Conservation (phyloP, 2,113 vertebrate genomes). For the Kryptolebias marmoratus region DNA sequence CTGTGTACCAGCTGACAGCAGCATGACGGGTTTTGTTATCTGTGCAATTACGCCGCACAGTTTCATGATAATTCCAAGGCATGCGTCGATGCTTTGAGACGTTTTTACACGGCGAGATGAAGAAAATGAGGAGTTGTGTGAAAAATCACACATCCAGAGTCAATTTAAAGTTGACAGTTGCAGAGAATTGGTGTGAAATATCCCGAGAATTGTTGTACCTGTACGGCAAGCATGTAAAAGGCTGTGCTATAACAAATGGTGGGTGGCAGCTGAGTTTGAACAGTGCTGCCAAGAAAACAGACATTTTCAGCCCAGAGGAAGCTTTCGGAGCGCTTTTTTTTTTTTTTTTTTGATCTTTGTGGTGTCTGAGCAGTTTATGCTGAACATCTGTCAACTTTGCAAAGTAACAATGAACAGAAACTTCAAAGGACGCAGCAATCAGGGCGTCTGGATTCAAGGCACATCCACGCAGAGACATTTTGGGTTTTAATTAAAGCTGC, state of each 20-base stretch:
- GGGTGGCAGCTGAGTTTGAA: conserved; percentile 49
- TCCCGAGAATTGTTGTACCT: conserved; percentile 45
- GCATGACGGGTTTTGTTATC: conserved; percentile 29
- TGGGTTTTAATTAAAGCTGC: conserved; percentile 9
- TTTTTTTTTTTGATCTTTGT: conserved; percentile 32
- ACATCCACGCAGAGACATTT: background rate
- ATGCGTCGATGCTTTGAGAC: conserved; percentile 13
- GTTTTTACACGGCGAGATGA: conserved; percentile 14
- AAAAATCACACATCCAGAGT: conserved; percentile 39
- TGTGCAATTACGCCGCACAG: conserved; percentile 34
- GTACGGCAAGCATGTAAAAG: conserved; percentile 33
- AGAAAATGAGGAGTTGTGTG: conserved; percentile 23
- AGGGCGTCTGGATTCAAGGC: conserved; percentile 2
- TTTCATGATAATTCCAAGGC: conserved; percentile 26
- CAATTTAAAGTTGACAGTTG: conserved; percentile 57
- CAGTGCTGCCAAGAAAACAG: conserved; percentile 31
- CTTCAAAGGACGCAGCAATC: conserved; percentile 16
- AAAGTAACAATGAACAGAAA: conserved; percentile 36
- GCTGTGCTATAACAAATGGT: conserved; percentile 41
- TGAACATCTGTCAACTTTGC: conserved; percentile 35
- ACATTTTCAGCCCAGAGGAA: conserved; percentile 41
- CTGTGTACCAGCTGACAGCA: conserved; percentile 27
- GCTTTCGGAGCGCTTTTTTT: conserved; percentile 12
- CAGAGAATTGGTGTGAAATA: conserved; percentile 33
- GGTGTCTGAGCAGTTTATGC: conserved; percentile 38